Base-by-base conservation (phyloP, 2,888 invertebrate genomes). In the Tenthredo mesomela region DNA sequence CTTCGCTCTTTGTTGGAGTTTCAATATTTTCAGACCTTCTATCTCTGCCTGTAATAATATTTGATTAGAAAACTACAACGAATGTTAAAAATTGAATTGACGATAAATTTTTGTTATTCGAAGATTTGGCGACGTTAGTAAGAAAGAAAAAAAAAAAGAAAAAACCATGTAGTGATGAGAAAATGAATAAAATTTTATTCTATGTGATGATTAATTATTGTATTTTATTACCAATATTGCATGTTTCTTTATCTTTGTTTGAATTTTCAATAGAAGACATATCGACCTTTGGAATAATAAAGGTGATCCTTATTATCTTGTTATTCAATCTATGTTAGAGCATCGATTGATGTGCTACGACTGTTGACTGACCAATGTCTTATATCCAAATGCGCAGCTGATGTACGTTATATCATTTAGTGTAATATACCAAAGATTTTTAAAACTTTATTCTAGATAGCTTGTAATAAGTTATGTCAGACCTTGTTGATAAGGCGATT, bases 401-500 rank as follows among this genome's bases (percentile, higher is more conserved):
- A n/a, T n/a, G n/a, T n/a, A 37, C 78, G 54, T 58, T 78, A 37
- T 40, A 54, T 78, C 58, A 37, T 54, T 78, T 1, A n/a, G 54
- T 54, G 18, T n/a, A n/a, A n/a, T n/a, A 33, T 25, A 75, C 15
- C 12, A 33, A 54, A 58, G 21, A 25, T 78, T 78, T 37, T n/a
- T 54, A 29, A 37, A 10, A n/a, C n/a, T 15, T 58, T n/a, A 58
- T 78, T 54, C 1, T 58, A 78, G 78, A 78, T 78, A 78, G 37
- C 78, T 18, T 78, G 7, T 18, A 2, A 2, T 2, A 50, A 29
- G 40, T 47, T 15, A 47, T 43, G 25, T 75, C 25, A 75, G 47
- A 21, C 75, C 25, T 33, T 6, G 25, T 10, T 58, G 78, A 78
- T 78, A 37, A 58, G 25, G n/a, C 25, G 21, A 43, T 75, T 61